Evolutionary conservation across 2,888 invertebrate genomes (phyloP).

Genomic region (Liodrosophila aerea): DNA sequence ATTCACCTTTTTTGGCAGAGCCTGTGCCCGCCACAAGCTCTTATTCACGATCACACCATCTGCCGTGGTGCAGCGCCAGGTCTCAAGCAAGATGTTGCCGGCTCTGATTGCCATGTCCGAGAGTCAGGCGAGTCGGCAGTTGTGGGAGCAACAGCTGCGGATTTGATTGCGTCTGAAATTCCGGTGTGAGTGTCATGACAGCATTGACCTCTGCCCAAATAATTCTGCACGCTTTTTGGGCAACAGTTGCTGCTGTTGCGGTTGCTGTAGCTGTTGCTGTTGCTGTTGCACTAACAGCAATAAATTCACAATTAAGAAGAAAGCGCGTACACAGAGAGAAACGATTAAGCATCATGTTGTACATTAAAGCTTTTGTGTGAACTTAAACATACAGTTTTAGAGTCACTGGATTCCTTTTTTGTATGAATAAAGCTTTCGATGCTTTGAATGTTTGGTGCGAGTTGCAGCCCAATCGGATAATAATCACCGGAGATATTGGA

Average conservation of each 20-base stretch:
- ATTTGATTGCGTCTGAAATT: slow-evolving; percentile 44
- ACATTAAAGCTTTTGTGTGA: no score
- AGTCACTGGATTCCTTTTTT: no score
- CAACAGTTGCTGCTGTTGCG: slow-evolving; percentile 49
- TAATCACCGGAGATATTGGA: no score
- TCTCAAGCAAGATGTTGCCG: slow-evolving; percentile 57
- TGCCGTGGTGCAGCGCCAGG: slow-evolving; percentile 23
- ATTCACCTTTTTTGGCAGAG: slow-evolving; percentile 46
- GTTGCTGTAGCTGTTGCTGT: slow-evolving; percentile 9
- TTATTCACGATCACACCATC: slow-evolving; percentile 43
- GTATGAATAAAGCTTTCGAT: no score
- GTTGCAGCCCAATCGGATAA: no score
- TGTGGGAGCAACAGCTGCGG: slow-evolving; percentile 57
- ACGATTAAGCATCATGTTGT: no score
- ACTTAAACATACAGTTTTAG: no score
- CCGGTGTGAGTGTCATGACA: slow-evolving; percentile 62
- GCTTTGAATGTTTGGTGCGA: no score
- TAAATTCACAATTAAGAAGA: slow-evolving; percentile 40
- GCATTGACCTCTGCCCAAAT: slow-evolving; percentile 61
- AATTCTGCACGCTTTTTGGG: slow-evolving; percentile 34
- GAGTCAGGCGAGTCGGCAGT: slow-evolving; percentile 13
- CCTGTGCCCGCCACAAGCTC: slow-evolving; percentile 40
- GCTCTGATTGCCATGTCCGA: slow-evolving; percentile 43
- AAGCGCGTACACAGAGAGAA: no score
- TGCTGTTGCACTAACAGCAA: slow-evolving; percentile 9